Evolutionary conservation across 2,113 vertebrate species (phyloP), one percentile per base, ranked within the genome.

Genomic region (Castor canadensis): DNA sequence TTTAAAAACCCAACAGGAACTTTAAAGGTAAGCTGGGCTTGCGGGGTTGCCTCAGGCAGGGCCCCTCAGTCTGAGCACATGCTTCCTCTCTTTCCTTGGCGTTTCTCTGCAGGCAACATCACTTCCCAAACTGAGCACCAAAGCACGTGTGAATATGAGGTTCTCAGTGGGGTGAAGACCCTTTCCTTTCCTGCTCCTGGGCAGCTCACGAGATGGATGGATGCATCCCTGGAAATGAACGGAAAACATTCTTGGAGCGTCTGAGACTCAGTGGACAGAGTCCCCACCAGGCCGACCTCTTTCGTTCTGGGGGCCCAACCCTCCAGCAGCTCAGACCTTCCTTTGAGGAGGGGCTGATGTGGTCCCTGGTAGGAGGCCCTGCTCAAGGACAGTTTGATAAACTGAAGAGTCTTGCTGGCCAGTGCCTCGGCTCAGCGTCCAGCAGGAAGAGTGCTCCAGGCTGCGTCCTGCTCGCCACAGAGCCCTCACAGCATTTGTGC

Each of bases 141-240:
- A 16, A 30, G n/a, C n/a, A 1, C 26, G 1, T 0, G 19, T 43
- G 2, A 5, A 32, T 38, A 1, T 3, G 32, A 5, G 7, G 24
- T 4, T 28, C 26, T 38, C 3, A 4, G 9, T 0, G 4, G 17
- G 3, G 16, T 0, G 0, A 40, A 2, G n/a, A 60, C 32, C 12
- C 7, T 13, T n/a, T n/a, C n/a, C n/a, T n/a, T n/a, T n/a, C n/a
- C n/a, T n/a, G n/a, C n/a, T 60, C 24, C 1, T 8, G 24, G 19
- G 5, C 7, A 0, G 7, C 52, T 30, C 13, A 0, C 8, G 0
- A 0, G 2, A 15, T 7, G 17, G 54, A 64, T 10, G 5, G 35
- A 38, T n/a, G 28, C 28, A 30, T 73, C 69, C 13, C 1, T 0
- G 30, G 35, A 43, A 71, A 12, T 58, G 67, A 64, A 62, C 1